Evolutionary conservation across 2,888 invertebrate species (phyloP).

Genomic region (Choristoneura rosaceana): DNA sequence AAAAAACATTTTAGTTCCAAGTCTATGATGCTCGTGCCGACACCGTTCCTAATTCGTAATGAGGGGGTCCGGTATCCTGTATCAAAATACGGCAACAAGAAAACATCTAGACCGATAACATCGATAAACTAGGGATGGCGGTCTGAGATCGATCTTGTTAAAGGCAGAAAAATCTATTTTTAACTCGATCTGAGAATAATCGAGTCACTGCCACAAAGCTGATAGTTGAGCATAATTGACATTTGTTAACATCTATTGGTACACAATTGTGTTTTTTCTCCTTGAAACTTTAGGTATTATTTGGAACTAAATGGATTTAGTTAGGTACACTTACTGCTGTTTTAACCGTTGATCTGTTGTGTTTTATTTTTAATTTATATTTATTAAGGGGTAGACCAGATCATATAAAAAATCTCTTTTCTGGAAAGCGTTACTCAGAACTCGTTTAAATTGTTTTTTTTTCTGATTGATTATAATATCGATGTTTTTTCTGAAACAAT

Average conservation of each 20-base stretch:
- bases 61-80: conserved; percentile 60
- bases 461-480: background rate
- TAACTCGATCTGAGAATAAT: too few relatives aligned
- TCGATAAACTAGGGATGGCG: conserved; percentile 51
- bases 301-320: too few relatives aligned
- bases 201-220: too few relatives aligned
- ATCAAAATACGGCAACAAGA: conserved; percentile 66
- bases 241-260: too few relatives aligned
- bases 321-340: too few relatives aligned
- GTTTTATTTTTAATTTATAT: too few relatives aligned
- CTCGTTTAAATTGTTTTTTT: background rate
- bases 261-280: too few relatives aligned
- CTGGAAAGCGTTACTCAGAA: background rate
- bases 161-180: background rate
- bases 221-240: too few relatives aligned
- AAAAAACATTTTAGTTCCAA: conserved; percentile 41
- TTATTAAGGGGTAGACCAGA: too few relatives aligned
- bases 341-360: too few relatives aligned
- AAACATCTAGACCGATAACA: conserved; percentile 65
- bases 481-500: background rate
- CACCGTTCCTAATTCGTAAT: conserved; percentile 78
- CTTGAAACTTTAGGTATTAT: too few relatives aligned
- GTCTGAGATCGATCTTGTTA: conserved; percentile 42
- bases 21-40: conserved; percentile 42
- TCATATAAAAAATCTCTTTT: background rate